Conservation (phyloP, 2,888 invertebrate species). For the Pyrrhosoma nymphula region DNA sequence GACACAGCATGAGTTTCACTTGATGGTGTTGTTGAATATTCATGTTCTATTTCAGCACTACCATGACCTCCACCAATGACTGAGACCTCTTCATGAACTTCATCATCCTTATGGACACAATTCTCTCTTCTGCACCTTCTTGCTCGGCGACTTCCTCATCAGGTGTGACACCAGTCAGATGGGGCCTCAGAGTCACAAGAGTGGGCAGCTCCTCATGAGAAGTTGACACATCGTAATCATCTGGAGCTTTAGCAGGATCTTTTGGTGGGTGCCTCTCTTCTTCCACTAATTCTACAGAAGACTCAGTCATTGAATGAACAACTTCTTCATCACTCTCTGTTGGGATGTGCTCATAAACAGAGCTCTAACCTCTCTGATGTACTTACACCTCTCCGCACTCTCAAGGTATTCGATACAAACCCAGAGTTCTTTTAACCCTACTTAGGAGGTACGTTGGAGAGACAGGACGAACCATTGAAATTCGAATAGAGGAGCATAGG, state of each 20-base stretch:
- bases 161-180: neutral
- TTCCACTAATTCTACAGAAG: neutral
- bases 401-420: no score
- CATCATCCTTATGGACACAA: constrained; percentile 60
- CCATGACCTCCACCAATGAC: constrained; percentile 57
- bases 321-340: constrained; percentile 37
- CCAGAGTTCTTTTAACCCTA: no score
- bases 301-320: neutral
- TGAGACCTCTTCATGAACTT: constrained; percentile 60
- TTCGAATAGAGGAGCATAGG: no score
- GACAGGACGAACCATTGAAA: no score
- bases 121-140: constrained; percentile 51
- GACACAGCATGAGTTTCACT: constrained; percentile 69
- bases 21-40: constrained; percentile 60
- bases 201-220: neutral
- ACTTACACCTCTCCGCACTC: no score
- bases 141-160: constrained; percentile 5
- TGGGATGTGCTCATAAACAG: constrained; percentile 33
- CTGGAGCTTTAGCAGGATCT: constrained; percentile 18
- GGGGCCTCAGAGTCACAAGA: neutral
- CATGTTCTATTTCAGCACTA: constrained; percentile 59
- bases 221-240: neutral
- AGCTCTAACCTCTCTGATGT: no score
- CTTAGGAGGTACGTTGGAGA: no score
- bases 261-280: neutral